These are phyloP conservation scores for Idaea dimidiata DNA, from an alignment of 2,888 invertebrate genomes.

Conservation along the genomic window DNA sequence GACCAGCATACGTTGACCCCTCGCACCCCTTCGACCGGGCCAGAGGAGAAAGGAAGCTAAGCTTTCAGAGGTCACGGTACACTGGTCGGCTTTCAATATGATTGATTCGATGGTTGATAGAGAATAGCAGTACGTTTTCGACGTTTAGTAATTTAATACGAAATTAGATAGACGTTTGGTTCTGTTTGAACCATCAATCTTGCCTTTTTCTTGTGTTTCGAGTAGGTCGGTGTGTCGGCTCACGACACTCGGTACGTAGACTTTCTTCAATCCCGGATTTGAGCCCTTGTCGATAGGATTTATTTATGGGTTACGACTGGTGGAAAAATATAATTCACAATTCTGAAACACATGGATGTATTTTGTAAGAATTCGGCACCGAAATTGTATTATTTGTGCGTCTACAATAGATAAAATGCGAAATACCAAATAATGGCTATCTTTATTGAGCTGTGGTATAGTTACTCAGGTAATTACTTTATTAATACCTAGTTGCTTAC, in stretches of 20 bases:
- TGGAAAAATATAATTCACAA: background rate
- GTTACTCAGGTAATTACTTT: too few relatives aligned
- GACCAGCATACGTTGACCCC: conserved; percentile 31
- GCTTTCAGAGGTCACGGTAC: conserved; percentile 22
- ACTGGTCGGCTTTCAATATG: conserved; percentile 42
- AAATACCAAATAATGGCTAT: too few relatives aligned
- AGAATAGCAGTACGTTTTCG: conserved; percentile 28
- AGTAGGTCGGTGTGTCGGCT: background rate
- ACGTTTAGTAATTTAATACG: conserved; percentile 29
- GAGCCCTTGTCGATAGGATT: background rate
- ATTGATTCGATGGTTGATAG: conserved; percentile 44
- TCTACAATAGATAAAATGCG: too few relatives aligned
- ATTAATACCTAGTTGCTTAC: too few relatives aligned
- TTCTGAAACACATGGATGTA: background rate
- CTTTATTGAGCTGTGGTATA: too few relatives aligned
- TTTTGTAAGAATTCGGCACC: background rate
- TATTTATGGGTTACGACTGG: background rate
- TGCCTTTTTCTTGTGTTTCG: conserved; percentile 12
- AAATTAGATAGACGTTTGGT: conserved; percentile 26
- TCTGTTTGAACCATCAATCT: conserved; percentile 22
- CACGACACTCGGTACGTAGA: background rate
- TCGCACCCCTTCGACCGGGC: conserved; percentile 2
- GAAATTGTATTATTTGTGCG: background rate
- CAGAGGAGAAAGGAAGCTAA: background rate
- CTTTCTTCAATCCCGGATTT: background rate